Evolutionary conservation across 2,797 vertebrate species (phyloP), one percentile per base, ranked within the genome.

Genomic region (Pempheris klunzingeri): DNA sequence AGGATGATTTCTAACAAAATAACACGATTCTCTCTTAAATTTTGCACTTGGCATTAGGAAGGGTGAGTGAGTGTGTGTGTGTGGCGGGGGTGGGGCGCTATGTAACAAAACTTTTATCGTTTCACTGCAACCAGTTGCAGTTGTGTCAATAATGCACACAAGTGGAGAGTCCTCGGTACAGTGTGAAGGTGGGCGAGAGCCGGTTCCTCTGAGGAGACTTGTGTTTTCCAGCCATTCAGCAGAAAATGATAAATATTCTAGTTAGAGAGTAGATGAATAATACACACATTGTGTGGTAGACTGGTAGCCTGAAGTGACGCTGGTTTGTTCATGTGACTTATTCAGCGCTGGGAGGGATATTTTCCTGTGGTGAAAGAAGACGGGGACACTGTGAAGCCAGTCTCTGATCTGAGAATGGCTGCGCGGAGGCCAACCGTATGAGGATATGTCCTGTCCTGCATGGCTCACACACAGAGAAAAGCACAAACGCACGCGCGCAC

Each of bases 81-180:
- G 73, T 68, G 71, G 39, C 3, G 36, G 60, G 81, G 50, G 44
- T 0, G 36, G 65, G 76, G 60, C 59, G 63, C 58, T 77, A 63
- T 76, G 66, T n/a, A 67, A 79, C 50, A 88, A 84, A 86, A 74
- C 36, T 41, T 77, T 67, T 50, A 43, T 75, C 68, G 10, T 84
- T 81, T 71, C 76, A 79, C 92, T 90, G 92, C 92, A 93, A 94
- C 92, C 93, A 91, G 92, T 87, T 93, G 93, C 92, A 93, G 92
- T 83, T 80, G 77, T 85, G 88, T 92, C 87, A 77, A 81, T 78
- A 80, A 91, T 67, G 70, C 84, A 79, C 79, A 72, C 71, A 76
- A 72, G 79, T 84, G 74, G 83, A 79, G 50, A 78, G 44, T 80
- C 64, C 78, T 82, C 34, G 47, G 63, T 68, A 90, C 71, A 68